Base-by-base conservation (phyloP, 2,888 invertebrate species). In the Ptychoptera albimana region DNA sequence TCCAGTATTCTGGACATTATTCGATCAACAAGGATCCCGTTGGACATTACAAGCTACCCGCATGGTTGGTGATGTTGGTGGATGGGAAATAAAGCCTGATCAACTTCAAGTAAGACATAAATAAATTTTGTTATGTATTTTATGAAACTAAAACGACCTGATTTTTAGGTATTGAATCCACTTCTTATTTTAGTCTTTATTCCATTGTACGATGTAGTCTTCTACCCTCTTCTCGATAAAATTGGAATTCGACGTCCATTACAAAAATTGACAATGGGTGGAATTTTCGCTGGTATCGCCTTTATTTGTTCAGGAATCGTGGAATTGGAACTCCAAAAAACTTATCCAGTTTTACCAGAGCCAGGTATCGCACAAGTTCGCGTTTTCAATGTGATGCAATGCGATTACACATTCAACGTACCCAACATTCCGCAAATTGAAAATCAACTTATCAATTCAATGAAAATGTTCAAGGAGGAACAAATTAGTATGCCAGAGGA, bases 1-100 rank as follows among this genome's bases (percentile, higher is more conserved):
- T 39, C 92, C 92, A 0, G 68, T 94, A 23, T 96, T 93, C 66
- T 96, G 93, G 92, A 83, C 94, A 0, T 70, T 96, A 7, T 84
- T 83, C 60, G 94, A 96, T 64, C 96, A 96, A 61, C 84, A 84
- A 74, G 91, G 87, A 14, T 89, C 89, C 0, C 73, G 86, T 48
- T 93, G 92, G 92, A 88, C 89, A 0, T 81, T 92, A 64, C 92
- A 92, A 12, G 93, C 92, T 0, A 79, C 80, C 10, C 73, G 81
- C 51, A 92, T 94, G 92, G 70, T 82, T 54, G 89, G 91, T 16
- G 71, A 77, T 49, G 69, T 89, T 46, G 82, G 82, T 1, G 82
- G 82, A 43, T 83, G 75, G 64, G 72, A 75, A 0, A 66, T 89
- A 13, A 81, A 89, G 53, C 91, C 97, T 0, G 97, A 97, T 67